Percentiles rank a stretch among this genome's conserved stretches.
These are phyloP conservation scores for Orthosia incerta DNA, from an alignment of 2,888 invertebrate species.

Conservation along the genomic window DNA sequence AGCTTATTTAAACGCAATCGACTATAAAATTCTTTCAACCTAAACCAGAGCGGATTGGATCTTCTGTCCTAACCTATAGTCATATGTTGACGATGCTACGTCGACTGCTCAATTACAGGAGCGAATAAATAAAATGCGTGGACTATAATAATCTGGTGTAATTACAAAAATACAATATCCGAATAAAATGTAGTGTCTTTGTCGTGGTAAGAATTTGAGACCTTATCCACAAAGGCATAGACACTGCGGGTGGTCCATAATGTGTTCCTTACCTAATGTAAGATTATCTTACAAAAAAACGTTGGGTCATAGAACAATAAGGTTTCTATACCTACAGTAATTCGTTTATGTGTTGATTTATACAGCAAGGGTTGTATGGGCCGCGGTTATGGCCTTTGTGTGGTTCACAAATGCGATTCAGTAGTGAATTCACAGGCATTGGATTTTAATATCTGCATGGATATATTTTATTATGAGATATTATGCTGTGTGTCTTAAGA, in stretches of 20 bases:
- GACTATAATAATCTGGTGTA: too few relatives aligned
- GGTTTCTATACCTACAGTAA: conserved; percentile 60
- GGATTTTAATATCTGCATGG: too few relatives aligned
- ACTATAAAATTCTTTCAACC: not conserved
- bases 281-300: conserved; percentile 72
- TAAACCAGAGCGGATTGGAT: not conserved
- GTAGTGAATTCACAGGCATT: conserved; percentile 31
- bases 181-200: too few relatives aligned
- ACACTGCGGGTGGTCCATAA: conserved; percentile 64
- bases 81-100: too few relatives aligned
- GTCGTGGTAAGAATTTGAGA: too few relatives aligned
- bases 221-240: conserved; percentile 46
- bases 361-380: conserved; percentile 51
- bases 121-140: too few relatives aligned
- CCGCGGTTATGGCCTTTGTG: conserved; percentile 31
- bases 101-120: too few relatives aligned
- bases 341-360: conserved; percentile 76
- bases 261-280: conserved; percentile 67
- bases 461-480: too few relatives aligned
- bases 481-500: too few relatives aligned
- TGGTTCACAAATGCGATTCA: conserved; percentile 41
- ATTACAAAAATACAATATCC: too few relatives aligned
- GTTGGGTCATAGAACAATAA: conserved; percentile 69
- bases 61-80: not conserved
- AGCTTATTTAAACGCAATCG: too few relatives aligned